A percentile compares a stretch with the other conserved stretches of the same genome.
phyloP scores from a whole-genome alignment of 1,140 invertebrate species.

The Aphaenogaster ashmeadi region DNA sequence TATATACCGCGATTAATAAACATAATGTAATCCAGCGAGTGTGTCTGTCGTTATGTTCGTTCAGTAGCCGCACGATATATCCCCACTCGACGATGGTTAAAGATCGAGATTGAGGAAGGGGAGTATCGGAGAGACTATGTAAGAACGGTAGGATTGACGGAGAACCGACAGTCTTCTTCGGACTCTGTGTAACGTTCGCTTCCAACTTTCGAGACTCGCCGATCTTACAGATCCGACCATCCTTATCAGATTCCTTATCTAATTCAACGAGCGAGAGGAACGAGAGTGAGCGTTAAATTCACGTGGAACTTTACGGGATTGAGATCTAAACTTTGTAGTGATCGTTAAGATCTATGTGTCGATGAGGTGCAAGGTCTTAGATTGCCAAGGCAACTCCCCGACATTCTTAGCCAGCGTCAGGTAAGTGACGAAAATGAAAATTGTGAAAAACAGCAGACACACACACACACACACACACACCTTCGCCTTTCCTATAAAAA shows the following conservation, averaged over 20 bases:
- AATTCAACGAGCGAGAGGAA: background rate
- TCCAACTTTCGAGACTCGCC: slow-evolving; percentile 31
- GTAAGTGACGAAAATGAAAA: slow-evolving; percentile 73
- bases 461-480: no score
- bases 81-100: slow-evolving; percentile 66
- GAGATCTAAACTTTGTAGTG: slow-evolving; percentile 4
- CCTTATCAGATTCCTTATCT: no score
- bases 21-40: background rate
- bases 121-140: slow-evolving; percentile 65
- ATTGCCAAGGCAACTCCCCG: slow-evolving; percentile 85
- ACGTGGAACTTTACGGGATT: background rate
- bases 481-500: no score
- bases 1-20: background rate
- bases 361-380: slow-evolving; percentile 86
- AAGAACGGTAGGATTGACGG: slow-evolving; percentile 70
- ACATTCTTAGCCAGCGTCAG: slow-evolving; percentile 85
- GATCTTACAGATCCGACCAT: background rate
- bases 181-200: slow-evolving; percentile 30
- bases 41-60: background rate
- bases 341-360: slow-evolving; percentile 82
- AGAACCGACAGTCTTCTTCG: slow-evolving; percentile 73
- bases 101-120: slow-evolving; percentile 71
- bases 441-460: slow-evolving; percentile 5
- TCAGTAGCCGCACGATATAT: background rate
- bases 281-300: background rate